These are phyloP conservation scores for Willisornis vidua DNA, from an alignment of 2,113 vertebrate species.

Conservation along the genomic window DNA sequence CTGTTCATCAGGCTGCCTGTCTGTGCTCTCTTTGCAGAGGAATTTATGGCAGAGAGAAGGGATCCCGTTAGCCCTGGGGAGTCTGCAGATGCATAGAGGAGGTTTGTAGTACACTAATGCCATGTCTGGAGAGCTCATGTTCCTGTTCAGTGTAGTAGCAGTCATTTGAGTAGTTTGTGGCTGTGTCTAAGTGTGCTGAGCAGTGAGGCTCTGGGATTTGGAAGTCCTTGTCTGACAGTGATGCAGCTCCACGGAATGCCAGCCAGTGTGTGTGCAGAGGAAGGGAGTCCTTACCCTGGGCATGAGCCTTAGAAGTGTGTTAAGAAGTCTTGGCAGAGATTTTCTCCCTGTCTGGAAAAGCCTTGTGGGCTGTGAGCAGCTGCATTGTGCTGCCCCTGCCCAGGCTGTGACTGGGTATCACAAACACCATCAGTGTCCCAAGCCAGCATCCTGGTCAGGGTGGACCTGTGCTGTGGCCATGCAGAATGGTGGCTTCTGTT, in stretches of 20 bases:
- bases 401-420: no score
- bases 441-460: neutral
- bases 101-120: neutral
- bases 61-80: neutral
- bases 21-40: neutral
- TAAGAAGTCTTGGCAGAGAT: neutral
- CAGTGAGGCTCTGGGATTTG: neutral
- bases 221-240: neutral
- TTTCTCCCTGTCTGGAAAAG: neutral
- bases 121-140: neutral
- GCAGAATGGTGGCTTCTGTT: neutral
- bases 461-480: accelerated
- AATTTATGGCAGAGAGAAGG: neutral
- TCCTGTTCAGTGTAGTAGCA: neutral
- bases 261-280: neutral
- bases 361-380: neutral
- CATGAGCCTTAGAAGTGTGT: accelerated
- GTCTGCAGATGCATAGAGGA: neutral
- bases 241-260: neutral
- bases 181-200: neutral
- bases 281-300: accelerated
- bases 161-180: neutral
- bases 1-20: neutral
- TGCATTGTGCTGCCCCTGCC: neutral
- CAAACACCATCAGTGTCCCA: neutral